Evolutionary conservation across 2,888 invertebrate species (phyloP).

Genomic region (Cataglyphis altisquamis): DNA sequence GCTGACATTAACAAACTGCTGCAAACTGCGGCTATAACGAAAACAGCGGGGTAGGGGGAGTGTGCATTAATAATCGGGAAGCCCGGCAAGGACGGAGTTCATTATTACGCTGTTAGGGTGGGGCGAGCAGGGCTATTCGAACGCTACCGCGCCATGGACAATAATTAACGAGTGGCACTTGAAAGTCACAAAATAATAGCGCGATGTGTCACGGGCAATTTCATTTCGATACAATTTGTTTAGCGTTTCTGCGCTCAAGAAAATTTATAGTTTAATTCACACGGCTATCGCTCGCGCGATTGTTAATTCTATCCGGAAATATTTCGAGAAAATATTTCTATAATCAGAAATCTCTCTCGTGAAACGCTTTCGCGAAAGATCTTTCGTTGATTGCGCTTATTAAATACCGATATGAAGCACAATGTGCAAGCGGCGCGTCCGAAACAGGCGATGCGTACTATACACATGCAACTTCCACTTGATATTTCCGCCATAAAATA

Average conservation of each 20-base stretch:
- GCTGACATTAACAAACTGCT: conserved; percentile 60
- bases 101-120: conserved; percentile 58
- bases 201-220: conserved; percentile 8
- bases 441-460: conserved; percentile 2
- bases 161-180: conserved; percentile 46
- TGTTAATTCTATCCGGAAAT: not conserved
- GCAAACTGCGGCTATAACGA: conserved; percentile 58
- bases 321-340: not conserved
- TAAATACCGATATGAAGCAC: conserved; percentile 13
- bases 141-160: conserved; percentile 13
- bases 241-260: not conserved
- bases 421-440: not conserved
- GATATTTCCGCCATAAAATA: conserved; percentile 36
- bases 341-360: not conserved
- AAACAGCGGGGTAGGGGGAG: conserved; percentile 36
- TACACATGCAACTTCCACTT: conserved; percentile 18
- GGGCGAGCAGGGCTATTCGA: conserved; percentile 17
- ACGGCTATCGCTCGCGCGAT: not conserved
- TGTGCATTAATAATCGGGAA: conserved; percentile 59
- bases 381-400: conserved; percentile 14
- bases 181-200: conserved; percentile 37
- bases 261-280: not conserved
- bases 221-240: not conserved
- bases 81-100: conserved; percentile 54
- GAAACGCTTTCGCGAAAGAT: not conserved